Evolutionary conservation across 2,797 vertebrate genomes (phyloP).

Genomic region (Phrynocephalus vlangalii): DNA sequence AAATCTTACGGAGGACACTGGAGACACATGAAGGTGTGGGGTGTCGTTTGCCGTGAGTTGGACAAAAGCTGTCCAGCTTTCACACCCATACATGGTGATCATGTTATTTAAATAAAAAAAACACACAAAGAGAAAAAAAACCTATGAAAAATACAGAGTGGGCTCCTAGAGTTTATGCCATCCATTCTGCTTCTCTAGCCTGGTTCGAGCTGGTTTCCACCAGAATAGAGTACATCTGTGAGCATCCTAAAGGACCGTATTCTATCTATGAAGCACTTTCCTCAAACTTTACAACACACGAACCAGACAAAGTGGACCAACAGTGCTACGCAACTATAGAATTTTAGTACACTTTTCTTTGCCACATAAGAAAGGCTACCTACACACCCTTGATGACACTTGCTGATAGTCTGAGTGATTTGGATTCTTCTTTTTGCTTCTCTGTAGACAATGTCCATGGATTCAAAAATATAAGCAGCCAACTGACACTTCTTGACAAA

Average conservation of each 20-base stretch:
- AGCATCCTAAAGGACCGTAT: not conserved
- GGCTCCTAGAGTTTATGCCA: not conserved
- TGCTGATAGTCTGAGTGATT: not conserved
- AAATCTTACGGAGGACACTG: no score
- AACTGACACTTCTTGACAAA: slow-evolving; percentile 63
- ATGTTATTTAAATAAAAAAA: no score
- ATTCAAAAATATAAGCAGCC: slow-evolving; percentile 59
- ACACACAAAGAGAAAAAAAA: no score
- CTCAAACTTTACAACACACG: not conserved
- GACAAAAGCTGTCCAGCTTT: no score
- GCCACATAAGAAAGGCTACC: not conserved
- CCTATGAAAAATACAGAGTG: not conserved
- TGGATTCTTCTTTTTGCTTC: slow-evolving; percentile 23
- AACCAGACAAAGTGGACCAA: not conserved
- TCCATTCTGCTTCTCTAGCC: not conserved
- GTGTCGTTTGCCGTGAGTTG: no score
- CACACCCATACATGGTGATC: no score
- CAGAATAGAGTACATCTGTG: not conserved
- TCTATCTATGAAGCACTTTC: not conserved
- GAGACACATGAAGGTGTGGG: no score
- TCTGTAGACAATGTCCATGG: slow-evolving; percentile 43
- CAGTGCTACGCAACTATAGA: not conserved
- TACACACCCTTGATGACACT: not conserved
- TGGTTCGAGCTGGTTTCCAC: not conserved
- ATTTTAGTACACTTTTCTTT: not conserved